These are phyloP conservation scores for Amazonetta brasiliensis DNA, from an alignment of 2,797 vertebrate genomes.

Conservation along the genomic window DNA sequence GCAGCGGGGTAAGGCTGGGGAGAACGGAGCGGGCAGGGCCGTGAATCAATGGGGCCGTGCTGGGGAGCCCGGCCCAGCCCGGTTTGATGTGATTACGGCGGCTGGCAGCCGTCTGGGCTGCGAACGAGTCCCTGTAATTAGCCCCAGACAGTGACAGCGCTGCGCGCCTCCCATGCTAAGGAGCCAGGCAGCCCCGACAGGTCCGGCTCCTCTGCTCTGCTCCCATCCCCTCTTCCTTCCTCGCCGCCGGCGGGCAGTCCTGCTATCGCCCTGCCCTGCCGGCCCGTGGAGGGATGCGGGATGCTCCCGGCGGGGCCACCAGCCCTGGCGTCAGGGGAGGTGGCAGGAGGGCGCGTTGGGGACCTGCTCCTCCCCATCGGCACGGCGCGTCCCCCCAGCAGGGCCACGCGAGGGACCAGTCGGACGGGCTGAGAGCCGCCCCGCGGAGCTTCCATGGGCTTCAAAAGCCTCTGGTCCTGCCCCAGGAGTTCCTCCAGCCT, in stretches of 20 bases:
- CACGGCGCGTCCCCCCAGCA: neutral
- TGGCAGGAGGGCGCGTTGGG: neutral
- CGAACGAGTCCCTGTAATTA: slow-evolving; percentile 63
- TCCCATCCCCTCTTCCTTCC: slow-evolving; percentile 6
- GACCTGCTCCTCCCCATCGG: neutral
- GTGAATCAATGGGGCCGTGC: neutral
- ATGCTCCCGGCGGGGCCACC: neutral
- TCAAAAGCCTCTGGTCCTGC: neutral
- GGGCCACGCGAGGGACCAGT: neutral
- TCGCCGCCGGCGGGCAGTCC: neutral
- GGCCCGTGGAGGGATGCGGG: neutral
- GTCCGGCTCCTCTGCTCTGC: slow-evolving; percentile 34
- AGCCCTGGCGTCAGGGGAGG: neutral
- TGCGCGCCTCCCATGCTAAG: slow-evolving; percentile 40
- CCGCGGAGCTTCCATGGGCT: neutral
- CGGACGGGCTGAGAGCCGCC: neutral
- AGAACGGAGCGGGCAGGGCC: neutral
- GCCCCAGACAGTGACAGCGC: slow-evolving; percentile 58
- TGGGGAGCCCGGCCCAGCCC: neutral
- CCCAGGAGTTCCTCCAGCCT: neutral
- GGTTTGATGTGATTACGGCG: neutral
- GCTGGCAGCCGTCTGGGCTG: slow-evolving; percentile 59
- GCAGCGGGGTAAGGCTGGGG: neutral
- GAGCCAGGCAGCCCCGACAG: slow-evolving; percentile 57
- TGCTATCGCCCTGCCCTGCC: neutral